These are phyloP conservation scores for Ennomos quercinarius DNA, from an alignment of 2,888 invertebrate species.

Conservation along the genomic window DNA sequence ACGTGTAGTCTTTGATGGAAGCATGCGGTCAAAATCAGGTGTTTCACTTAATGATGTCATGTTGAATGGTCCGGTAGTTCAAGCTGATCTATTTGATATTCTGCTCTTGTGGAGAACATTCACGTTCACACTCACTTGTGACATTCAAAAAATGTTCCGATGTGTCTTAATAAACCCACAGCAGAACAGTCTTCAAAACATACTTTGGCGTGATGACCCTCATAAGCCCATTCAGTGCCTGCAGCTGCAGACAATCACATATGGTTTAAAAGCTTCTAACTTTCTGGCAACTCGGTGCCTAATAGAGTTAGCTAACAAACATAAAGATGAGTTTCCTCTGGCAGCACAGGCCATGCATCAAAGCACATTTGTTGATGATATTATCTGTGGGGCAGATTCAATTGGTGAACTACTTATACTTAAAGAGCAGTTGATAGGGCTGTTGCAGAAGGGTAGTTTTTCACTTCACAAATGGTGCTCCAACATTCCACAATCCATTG, in stretches of 20 bases:
- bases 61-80: conserved; percentile 34
- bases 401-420: conserved; percentile 1
- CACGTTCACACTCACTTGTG: conserved; percentile 20
- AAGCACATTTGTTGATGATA: not conserved
- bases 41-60: too few species aligned
- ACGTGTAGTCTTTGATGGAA: too few species aligned
- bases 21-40: too few species aligned
- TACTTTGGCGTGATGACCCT: conserved; percentile 23
- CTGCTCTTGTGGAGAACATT: conserved; percentile 24
- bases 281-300: conserved; percentile 30
- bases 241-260: conserved; percentile 17
- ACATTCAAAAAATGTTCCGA: conserved; percentile 27
- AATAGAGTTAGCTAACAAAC: conserved; percentile 20
- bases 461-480: not conserved
- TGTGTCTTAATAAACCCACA: conserved; percentile 9
- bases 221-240: conserved; percentile 13
- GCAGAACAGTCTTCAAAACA: conserved; percentile 25
- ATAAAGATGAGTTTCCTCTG: not conserved
- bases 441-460: not conserved
- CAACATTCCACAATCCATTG: not conserved
- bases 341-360: not conserved
- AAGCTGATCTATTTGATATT: conserved; percentile 34
- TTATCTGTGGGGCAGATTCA: not conserved
- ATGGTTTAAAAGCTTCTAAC: conserved; percentile 15
- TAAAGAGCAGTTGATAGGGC: not conserved